Evolutionary conservation across 2,113 vertebrate genomes (phyloP).

Genomic region (Manacus vitellinus): DNA sequence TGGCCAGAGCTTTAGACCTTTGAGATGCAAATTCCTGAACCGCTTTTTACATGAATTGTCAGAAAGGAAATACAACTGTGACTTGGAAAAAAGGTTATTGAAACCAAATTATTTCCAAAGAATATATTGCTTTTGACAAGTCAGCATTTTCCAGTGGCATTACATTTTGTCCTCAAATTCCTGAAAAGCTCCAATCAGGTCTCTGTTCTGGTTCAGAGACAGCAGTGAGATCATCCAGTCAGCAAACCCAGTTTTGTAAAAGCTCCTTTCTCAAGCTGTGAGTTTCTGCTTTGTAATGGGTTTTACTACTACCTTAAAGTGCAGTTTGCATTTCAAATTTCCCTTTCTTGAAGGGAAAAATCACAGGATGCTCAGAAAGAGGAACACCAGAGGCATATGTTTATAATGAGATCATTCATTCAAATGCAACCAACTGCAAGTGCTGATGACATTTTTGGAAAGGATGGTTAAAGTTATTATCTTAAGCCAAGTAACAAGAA

Average conservation of each 20-base stretch:
- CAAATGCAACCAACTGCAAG: background rate
- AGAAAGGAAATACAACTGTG: background rate
- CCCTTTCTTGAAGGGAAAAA: background rate
- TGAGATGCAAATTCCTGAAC: background rate
- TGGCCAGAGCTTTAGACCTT: background rate
- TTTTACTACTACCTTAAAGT: background rate
- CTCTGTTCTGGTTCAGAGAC: background rate
- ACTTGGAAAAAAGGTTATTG: background rate
- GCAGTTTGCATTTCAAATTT: background rate
- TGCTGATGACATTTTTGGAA: background rate
- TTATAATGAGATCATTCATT: background rate
- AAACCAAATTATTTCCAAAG: background rate
- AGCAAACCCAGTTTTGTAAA: background rate
- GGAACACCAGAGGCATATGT: background rate
- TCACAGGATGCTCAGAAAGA: background rate
- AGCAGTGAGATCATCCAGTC: background rate
- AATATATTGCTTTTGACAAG: background rate
- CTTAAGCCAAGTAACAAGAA: background rate
- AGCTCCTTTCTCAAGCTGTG: background rate
- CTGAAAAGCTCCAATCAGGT: background rate
- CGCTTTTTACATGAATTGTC: background rate
- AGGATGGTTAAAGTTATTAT: background rate
- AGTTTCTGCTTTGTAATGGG: background rate
- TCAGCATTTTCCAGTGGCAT: constrained; percentile 1
- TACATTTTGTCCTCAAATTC: background rate